A percentile compares a stretch with the other conserved stretches of the same genome.
Evolutionary conservation across 2,888 invertebrate species (phyloP).

Genomic region (Thalpophila matura): DNA sequence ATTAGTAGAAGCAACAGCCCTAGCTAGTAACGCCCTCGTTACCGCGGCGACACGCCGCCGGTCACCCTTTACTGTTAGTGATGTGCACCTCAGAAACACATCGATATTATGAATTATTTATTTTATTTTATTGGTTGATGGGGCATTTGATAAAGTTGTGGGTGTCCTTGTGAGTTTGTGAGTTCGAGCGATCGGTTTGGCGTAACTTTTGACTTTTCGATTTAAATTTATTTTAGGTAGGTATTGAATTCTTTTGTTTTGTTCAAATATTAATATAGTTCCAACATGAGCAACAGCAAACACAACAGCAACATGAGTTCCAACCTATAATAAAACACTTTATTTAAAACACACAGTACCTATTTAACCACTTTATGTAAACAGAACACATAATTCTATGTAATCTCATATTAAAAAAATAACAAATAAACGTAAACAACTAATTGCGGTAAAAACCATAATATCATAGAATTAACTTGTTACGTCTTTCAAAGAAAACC

Average conservation of each 20-base stretch:
- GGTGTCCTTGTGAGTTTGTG: constrained; percentile 5
- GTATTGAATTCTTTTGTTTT: neutral
- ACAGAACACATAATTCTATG: no score
- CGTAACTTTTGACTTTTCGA: constrained; percentile 1
- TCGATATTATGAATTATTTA: constrained; percentile 74
- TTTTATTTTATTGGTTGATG: constrained; percentile 46
- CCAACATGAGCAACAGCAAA: no score
- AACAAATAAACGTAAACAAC: neutral
- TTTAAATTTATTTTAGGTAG: neutral
- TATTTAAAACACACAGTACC: no score
- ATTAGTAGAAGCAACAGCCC: constrained; percentile 70
- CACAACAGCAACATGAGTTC: no score
- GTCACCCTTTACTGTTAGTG: constrained; percentile 84
- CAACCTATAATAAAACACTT: no score
- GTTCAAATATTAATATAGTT: no score
- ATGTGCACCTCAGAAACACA: constrained; percentile 58
- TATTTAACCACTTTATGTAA: no score
- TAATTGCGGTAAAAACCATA: constrained; percentile 9
- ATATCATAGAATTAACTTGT: constrained; percentile 5
- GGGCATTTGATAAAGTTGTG: constrained; percentile 44
- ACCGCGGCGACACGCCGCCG: constrained; percentile 86
- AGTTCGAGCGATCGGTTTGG: constrained; percentile 14
- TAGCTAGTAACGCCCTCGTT: constrained; percentile 80
- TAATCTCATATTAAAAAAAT: neutral
- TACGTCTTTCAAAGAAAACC: constrained; percentile 19